phyloP scores from a whole-genome alignment of 1,140 invertebrate genomes.

The Brachystomella parvula region DNA sequence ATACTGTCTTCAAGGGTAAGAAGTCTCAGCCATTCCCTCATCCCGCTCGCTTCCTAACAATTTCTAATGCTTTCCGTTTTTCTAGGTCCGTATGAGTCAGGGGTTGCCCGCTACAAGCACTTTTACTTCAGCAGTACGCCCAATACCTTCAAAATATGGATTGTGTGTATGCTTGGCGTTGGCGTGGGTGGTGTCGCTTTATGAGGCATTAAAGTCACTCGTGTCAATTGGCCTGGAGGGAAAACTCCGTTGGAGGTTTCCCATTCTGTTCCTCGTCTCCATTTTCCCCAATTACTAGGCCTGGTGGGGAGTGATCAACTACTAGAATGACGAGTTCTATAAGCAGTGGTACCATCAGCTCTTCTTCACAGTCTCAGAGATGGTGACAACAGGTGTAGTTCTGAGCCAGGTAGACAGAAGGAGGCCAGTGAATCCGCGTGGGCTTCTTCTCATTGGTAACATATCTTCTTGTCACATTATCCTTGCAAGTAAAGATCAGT shows the following conservation, averaged over 20 bases:
- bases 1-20: constrained; percentile 68
- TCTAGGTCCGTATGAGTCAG: constrained; percentile 32
- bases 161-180: constrained; percentile 56
- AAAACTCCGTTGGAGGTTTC: constrained; percentile 58
- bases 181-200: constrained; percentile 48
- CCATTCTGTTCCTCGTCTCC: constrained; percentile 58
- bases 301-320: constrained; percentile 76
- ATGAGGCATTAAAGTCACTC: constrained; percentile 62
- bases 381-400: constrained; percentile 57
- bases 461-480: constrained; percentile 64
- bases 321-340: constrained; percentile 65
- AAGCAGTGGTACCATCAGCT: constrained; percentile 42
- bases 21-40: neutral
- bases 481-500: constrained; percentile 65
- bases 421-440: constrained; percentile 52
- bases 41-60: neutral
- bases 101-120: constrained; percentile 45
- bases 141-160: constrained; percentile 70
- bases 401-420: constrained; percentile 47
- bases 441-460: constrained; percentile 54
- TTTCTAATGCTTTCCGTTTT: neutral
- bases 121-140: constrained; percentile 72
- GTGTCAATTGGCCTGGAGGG: constrained; percentile 50
- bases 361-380: constrained; percentile 63
- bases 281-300: constrained; percentile 74